Base-by-base conservation (phyloP, 2,113 vertebrate species). In the Balaeniceps rex region DNA sequence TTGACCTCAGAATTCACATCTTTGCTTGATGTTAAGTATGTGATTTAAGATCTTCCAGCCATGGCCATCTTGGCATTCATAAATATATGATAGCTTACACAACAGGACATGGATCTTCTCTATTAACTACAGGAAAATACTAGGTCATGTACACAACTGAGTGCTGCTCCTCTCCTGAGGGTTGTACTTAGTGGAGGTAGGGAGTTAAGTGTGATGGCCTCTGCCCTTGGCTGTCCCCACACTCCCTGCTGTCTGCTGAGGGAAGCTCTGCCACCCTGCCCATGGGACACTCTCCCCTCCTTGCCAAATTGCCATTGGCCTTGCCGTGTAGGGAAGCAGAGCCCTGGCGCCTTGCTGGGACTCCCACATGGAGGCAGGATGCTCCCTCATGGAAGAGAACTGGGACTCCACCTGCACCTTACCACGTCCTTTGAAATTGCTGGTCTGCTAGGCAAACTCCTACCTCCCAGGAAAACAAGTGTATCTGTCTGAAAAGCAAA, bases 221-320 rank as follows among this genome's bases (percentile, higher is more conserved):
- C 84, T 44, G 74, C 18, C 24, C 10, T 24, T 22, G 28, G 36
- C 47, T 61, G 29, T 38, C 26, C 22, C 42, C 42, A 7, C 31
- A 1, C 4, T 54, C 51, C 33, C 24, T 38, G 25, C 49, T 58
- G 31, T 34, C 61, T 61, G 52, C 34, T 1, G 1, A 33, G 34
- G 40, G 24, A 38, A 69, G 40, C 42, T 14, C 57, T 58, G 57
- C 28, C 47, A 16, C 42, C 46, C 38, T 46, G 15, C 47, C 64
- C 3, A 4, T 0, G 7, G 23, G 24, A 25, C 0, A 1, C 26
- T 72, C 16, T 38, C 14, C 28, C 1, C 29, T 74, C 10, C 38
- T n/a, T 33, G 33, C 18, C 5, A 0, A 4, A 14, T 4, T 33
- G 16, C 6, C 34, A 11, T 23, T 36, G 78, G 25, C 24, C 36